Conservation (phyloP, 2,888 invertebrate genomes). For the Venusia cambrica region DNA sequence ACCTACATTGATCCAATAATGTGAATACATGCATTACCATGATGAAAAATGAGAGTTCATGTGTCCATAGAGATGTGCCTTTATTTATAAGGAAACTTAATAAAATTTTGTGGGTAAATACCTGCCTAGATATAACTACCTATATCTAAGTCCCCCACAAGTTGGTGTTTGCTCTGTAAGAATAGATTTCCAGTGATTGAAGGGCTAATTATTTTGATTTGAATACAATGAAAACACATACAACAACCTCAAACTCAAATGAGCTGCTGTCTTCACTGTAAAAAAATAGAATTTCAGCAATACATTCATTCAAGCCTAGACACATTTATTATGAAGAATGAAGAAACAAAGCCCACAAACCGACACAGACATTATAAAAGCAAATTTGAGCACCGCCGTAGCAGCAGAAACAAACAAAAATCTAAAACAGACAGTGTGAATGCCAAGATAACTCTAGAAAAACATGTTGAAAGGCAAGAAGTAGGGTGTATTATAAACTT, state of each 20-base stretch:
- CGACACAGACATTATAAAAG: constrained; percentile 12
- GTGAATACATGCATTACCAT: too few relatives aligned
- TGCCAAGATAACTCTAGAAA: constrained; percentile 16
- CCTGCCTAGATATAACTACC: too few relatives aligned
- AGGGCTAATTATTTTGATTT: too few relatives aligned
- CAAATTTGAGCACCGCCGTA: constrained; percentile 11
- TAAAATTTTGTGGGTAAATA: too few relatives aligned
- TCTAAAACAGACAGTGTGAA: background rate
- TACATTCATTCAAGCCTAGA: constrained; percentile 8
- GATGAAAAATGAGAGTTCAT: too few relatives aligned
- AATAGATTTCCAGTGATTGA: too few relatives aligned
- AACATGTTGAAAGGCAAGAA: constrained; percentile 15
- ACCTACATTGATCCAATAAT: too few relatives aligned
- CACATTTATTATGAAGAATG: constrained; percentile 1
- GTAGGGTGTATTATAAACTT: constrained; percentile 25
- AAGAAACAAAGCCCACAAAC: constrained; percentile 6
- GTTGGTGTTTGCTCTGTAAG: too few relatives aligned
- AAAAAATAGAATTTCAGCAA: constrained; percentile 4
- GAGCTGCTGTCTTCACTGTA: constrained; percentile 6
- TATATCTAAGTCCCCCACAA: too few relatives aligned
- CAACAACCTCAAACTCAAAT: constrained; percentile 7
- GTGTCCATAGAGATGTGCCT: too few relatives aligned
- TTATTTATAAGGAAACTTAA: too few relatives aligned
- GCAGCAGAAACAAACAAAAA: background rate
- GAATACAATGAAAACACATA: too few relatives aligned